Evolutionary conservation across 2,113 vertebrate species (phyloP).

Genomic region (Gopherus flavomarginatus): DNA sequence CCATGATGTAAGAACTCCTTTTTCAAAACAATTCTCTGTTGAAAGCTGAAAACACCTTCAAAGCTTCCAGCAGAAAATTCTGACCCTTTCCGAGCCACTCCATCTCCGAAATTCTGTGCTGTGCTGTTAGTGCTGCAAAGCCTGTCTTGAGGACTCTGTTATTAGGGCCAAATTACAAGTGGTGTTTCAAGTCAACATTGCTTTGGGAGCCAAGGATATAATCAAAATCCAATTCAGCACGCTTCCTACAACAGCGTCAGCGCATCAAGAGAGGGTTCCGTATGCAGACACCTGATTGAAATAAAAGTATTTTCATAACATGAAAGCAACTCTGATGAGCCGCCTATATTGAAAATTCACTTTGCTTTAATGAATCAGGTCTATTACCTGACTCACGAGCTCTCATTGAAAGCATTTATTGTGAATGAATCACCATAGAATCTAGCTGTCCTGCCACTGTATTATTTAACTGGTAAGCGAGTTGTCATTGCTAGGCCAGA

Average conservation of each 20-base stretch:
- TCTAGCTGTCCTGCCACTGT: neutral
- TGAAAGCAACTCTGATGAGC: neutral
- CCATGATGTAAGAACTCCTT: neutral
- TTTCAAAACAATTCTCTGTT: neutral
- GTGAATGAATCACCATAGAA: neutral
- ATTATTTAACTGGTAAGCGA: accelerated
- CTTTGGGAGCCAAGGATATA: neutral
- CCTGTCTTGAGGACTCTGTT: neutral
- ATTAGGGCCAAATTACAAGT: neutral
- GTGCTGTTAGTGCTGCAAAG: neutral
- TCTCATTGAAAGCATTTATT: neutral
- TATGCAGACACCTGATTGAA: neutral
- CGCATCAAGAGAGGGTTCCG: neutral
- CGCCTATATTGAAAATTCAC: neutral
- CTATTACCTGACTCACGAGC: accelerated
- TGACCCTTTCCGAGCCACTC: neutral
- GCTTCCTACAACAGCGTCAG: accelerated
- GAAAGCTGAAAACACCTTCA: neutral
- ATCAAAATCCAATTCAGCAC: neutral
- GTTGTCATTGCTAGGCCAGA: neutral
- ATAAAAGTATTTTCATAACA: neutral
- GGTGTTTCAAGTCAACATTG: neutral
- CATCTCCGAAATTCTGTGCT: neutral
- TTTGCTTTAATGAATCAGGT: neutral
- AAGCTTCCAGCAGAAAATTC: neutral